Evolutionary conservation across 2,888 invertebrate species (phyloP).

Genomic region (Suillia variegata): DNA sequence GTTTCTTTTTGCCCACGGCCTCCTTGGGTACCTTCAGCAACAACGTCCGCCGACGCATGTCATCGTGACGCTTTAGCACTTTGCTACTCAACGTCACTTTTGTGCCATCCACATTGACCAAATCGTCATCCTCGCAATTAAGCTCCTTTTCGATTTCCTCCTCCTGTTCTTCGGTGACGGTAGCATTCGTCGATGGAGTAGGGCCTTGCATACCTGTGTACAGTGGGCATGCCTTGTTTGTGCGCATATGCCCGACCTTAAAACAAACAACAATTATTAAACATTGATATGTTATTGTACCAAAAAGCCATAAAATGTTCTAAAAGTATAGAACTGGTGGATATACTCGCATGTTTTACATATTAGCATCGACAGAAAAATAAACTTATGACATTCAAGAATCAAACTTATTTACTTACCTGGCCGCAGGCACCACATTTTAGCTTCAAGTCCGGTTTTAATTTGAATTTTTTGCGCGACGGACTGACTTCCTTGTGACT

Average conservation of each 20-base stretch:
- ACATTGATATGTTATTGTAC: too few species aligned
- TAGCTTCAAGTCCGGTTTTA: conserved; percentile 87
- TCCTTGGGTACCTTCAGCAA: conserved; percentile 80
- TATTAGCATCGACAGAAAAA: too few species aligned
- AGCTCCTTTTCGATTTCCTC: conserved; percentile 64
- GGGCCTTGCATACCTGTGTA: conserved; percentile 74
- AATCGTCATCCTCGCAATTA: conserved; percentile 80
- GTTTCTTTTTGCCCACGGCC: conserved; percentile 69
- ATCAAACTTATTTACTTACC: too few species aligned
- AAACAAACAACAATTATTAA: not conserved
- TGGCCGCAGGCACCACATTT: conserved; percentile 97
- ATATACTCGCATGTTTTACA: too few species aligned
- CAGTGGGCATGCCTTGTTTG: conserved; percentile 96
- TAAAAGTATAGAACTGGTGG: not conserved
- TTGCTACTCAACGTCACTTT: conserved; percentile 90
- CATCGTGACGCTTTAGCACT: conserved; percentile 85
- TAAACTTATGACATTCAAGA: too few species aligned
- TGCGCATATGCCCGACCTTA: conserved; percentile 66
- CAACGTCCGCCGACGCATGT: conserved; percentile 80
- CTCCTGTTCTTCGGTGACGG: conserved; percentile 80
- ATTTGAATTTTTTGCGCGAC: conserved; percentile 79
- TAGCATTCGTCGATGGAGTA: conserved; percentile 69
- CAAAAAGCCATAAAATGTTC: not conserved
- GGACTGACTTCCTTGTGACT: conserved; percentile 66
- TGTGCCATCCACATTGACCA: conserved; percentile 93